Conservation (phyloP, 2,888 invertebrate species). For the Dynastes tityus region DNA sequence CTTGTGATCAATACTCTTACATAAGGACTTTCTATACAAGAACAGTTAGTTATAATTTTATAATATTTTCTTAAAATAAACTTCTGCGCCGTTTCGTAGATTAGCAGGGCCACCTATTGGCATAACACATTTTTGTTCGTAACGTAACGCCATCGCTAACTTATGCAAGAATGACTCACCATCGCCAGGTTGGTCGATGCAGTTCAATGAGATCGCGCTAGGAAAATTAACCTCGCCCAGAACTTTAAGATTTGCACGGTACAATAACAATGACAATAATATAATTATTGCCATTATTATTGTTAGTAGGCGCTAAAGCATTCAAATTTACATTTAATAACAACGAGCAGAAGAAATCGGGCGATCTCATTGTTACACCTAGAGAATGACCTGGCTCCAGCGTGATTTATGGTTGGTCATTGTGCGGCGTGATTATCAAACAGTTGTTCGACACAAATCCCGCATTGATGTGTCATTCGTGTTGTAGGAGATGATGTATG, state of each 20-base stretch:
- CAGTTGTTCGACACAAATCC: conserved; percentile 4
- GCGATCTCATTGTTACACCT: conserved; percentile 39
- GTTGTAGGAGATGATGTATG: background rate
- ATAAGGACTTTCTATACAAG: too few species aligned
- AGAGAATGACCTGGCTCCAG: background rate
- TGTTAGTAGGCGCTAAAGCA: conserved; percentile 27
- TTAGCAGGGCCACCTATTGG: background rate
- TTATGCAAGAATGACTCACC: background rate
- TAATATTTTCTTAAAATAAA: background rate
- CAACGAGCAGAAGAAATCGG: conserved; percentile 12
- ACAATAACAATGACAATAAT: conserved; percentile 37
- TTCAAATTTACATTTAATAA: conserved; percentile 26
- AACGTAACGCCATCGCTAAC: background rate
- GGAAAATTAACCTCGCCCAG: conserved; percentile 44
- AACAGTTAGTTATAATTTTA: too few species aligned
- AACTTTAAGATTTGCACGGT: conserved; percentile 34
- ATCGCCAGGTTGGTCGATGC: conserved; percentile 8
- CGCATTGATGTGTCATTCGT: background rate
- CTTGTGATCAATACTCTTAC: too few species aligned
- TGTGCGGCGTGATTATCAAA: conserved; percentile 9
- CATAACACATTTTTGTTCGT: conserved; percentile 13
- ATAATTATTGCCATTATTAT: conserved; percentile 33
- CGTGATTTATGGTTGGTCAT: conserved; percentile 22
- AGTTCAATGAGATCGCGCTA: conserved; percentile 44
- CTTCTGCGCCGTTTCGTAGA: background rate